Percentiles rank a stretch among this genome's conserved stretches.
Conservation (phyloP, 2,888 invertebrate genomes). For the Ichneumoninae sp. region DNA sequence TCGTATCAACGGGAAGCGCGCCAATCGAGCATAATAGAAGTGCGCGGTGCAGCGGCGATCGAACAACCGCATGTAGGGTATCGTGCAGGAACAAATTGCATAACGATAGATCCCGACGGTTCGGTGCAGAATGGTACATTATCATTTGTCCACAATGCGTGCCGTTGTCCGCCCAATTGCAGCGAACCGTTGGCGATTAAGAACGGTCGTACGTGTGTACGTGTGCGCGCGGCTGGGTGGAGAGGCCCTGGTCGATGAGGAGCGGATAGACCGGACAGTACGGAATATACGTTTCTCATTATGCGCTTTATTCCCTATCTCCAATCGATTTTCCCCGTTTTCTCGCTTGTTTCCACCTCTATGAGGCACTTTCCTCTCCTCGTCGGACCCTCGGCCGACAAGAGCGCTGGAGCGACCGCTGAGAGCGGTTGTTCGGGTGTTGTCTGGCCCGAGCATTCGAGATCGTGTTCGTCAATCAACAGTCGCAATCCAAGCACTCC, state of each 20-base stretch:
- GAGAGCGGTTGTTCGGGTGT: background rate
- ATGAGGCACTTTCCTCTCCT: background rate
- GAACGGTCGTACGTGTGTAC: background rate
- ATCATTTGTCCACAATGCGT: slow-evolving; percentile 29
- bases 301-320: slow-evolving; percentile 21
- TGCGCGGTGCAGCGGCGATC: background rate
- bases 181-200: slow-evolving; percentile 5
- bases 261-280: background rate
- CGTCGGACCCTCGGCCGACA: background rate
- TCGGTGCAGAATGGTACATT: slow-evolving; percentile 14
- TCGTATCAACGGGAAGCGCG: background rate
- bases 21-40: background rate
- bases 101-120: slow-evolving; percentile 11
- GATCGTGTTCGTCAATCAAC: background rate
- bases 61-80: background rate
- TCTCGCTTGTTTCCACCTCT: background rate
- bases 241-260: background rate
- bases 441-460: background rate
- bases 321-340: background rate
- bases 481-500: background rate
- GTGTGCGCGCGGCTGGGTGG: background rate
- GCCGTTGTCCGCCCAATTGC: slow-evolving; percentile 20
- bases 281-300: slow-evolving; percentile 22
- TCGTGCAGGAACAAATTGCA: slow-evolving; percentile 21
- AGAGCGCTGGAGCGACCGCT: background rate